Conservation (phyloP, 2,797 vertebrate genomes). For the Arctocebus calabarensis region DNA sequence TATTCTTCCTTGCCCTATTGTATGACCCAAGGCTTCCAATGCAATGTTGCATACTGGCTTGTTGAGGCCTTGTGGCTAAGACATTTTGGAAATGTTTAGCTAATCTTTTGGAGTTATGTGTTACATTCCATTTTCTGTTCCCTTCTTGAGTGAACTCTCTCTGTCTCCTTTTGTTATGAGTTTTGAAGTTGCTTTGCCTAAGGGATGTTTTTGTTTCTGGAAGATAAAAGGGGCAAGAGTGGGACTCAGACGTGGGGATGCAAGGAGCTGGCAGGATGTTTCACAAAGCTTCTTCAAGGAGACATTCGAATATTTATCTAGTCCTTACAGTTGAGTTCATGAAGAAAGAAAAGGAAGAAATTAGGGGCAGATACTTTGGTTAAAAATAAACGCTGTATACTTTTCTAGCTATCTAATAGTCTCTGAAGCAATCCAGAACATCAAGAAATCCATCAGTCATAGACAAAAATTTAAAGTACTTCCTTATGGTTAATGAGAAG, state of each 20-base stretch:
- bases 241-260: neutral
- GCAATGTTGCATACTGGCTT: neutral
- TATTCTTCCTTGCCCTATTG: neutral
- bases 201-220: neutral
- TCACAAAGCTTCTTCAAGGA: neutral
- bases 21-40: neutral
- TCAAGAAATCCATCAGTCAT: neutral
- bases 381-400: neutral
- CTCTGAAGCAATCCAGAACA: conserved; percentile 28
- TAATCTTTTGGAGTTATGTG: neutral
- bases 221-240: neutral
- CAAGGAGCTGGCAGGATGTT: neutral
- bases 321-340: conserved; percentile 18
- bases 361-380: neutral
- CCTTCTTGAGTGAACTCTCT: neutral
- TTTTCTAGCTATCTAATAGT: neutral
- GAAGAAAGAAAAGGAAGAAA: conserved; percentile 24
- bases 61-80: neutral
- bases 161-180: neutral
- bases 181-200: neutral
- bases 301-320: neutral
- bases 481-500: neutral
- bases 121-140: neutral
- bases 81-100: neutral
- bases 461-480: neutral